Percentiles rank a stretch among this genome's conserved stretches.
These are phyloP conservation scores for Bellardia pandia DNA, from an alignment of 2,888 invertebrate genomes.

Conservation along the genomic window DNA sequence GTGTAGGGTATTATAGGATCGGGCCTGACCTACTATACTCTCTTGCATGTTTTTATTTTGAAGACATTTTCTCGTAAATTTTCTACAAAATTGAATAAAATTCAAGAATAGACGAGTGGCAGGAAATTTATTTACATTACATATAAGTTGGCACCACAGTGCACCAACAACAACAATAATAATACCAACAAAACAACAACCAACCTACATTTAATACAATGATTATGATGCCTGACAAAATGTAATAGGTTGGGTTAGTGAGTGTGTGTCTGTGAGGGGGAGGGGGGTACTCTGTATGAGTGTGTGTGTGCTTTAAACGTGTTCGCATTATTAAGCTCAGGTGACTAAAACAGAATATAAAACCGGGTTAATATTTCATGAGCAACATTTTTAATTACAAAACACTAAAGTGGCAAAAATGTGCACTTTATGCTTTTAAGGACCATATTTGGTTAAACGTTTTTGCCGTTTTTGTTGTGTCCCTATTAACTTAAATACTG, in stretches of 20 bases:
- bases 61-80: no score
- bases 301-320: conserved; percentile 29
- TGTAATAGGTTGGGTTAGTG: conserved; percentile 37
- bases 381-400: conserved; percentile 83
- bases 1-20: no score
- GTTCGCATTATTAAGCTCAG: conserved; percentile 68
- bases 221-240: conserved; percentile 59
- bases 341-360: conserved; percentile 53
- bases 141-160: background rate
- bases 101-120: no score
- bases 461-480: conserved; percentile 58
- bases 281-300: background rate
- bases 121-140: no score
- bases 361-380: conserved; percentile 78
- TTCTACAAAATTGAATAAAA: no score
- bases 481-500: conserved; percentile 82
- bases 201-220: conserved; percentile 68
- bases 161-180: background rate
- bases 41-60: no score
- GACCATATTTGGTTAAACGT: conserved; percentile 74
- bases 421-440: conserved; percentile 74
- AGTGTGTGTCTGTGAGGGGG: background rate
- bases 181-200: conserved; percentile 11
- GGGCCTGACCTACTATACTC: no score
- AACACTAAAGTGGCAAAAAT: conserved; percentile 83